A percentile compares a stretch with the other conserved stretches of the same genome.
Evolutionary conservation across 2,888 invertebrate species (phyloP).

Genomic region (Cheilosia grossa): DNA sequence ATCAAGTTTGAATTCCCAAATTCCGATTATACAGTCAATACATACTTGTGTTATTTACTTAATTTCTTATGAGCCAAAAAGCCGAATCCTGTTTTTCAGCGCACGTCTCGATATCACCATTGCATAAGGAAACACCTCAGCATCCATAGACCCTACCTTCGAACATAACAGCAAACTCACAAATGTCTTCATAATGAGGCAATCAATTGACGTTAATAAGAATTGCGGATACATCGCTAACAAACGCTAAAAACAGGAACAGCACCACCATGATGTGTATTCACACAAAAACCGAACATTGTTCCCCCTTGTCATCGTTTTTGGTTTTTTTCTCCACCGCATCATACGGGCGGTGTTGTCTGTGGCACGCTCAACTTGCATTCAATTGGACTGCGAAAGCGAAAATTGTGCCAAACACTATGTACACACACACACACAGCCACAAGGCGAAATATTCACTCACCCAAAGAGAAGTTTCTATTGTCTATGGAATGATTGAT

Average conservation of each 20-base stretch:
- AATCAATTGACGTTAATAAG: constrained; percentile 68
- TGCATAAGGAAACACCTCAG: constrained; percentile 26
- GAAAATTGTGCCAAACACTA: constrained; percentile 71
- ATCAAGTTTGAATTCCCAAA: too few species aligned
- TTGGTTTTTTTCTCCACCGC: constrained; percentile 8
- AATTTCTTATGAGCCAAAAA: not conserved
- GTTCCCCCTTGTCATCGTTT: constrained; percentile 60
- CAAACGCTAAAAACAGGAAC: constrained; percentile 59
- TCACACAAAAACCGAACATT: constrained; percentile 43
- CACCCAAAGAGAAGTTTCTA: constrained; percentile 39
- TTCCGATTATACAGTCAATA: too few species aligned
- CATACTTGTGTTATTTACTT: not conserved
- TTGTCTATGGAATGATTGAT: constrained; percentile 72
- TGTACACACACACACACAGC: constrained; percentile 20
- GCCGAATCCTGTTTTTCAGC: constrained; percentile 18
- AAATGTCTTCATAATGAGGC: constrained; percentile 66
- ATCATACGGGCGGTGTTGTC: constrained; percentile 7
- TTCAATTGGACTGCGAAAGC: constrained; percentile 64
- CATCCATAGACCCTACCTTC: not conserved
- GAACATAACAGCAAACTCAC: constrained; percentile 33
- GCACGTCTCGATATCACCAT: not conserved
- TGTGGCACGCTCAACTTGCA: constrained; percentile 40
- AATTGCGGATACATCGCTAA: constrained; percentile 60
- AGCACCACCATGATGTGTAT: constrained; percentile 25
- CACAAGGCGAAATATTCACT: not conserved